Evolutionary conservation across 2,113 vertebrate genomes (phyloP), one percentile per base, ranked within the genome.

Genomic region (Verasper variegatus): DNA sequence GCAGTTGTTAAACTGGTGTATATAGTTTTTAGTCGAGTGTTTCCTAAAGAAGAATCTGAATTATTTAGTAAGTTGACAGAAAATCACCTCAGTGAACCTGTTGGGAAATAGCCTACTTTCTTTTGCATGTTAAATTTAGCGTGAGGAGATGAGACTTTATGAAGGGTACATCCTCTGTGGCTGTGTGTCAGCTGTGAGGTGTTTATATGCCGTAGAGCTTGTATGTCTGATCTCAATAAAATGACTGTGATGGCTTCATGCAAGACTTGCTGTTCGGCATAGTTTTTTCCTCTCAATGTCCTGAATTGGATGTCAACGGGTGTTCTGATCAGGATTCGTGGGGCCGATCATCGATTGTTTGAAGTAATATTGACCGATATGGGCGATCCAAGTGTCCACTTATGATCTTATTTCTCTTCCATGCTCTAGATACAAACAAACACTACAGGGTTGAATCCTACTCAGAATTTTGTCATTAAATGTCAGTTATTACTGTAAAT

Each of bases 41-140:
- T 82, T 65, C 65, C 84, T 77, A 9, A 18, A 18, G 24, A 70
- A 49, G 56, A 72, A 76, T 71, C 71, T 81, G 72, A 80, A 81
- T 88, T 71, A 88, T 90, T 91, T 68, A 86, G 1, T 21, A 45
- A 59, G 49, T 86, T 88, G 83, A 89, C 86, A 77, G 80, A 63
- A 75, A 56, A 45, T 74, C 66, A 74, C 75, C 49, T 35, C 26
- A 15, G 61, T 68, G 71, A 88, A 83, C 40, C 86, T 88, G 67
- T 78, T 68, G 85, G 86, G 78, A 89, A 91, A 88, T 74, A 80
- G 51, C 20, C 51, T n/a, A 8, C 71, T 72, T 83, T 71, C 78
- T 71, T 68, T 67, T 74, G 65, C 47, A 47, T 83, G 68, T 76
- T 90, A 89, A 87, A 89, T 91, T 90, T 91, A 91, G 82, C 78